These are phyloP conservation scores for Palaemon carinicauda DNA, from an alignment of 1,140 invertebrate genomes.

Conservation along the genomic window DNA sequence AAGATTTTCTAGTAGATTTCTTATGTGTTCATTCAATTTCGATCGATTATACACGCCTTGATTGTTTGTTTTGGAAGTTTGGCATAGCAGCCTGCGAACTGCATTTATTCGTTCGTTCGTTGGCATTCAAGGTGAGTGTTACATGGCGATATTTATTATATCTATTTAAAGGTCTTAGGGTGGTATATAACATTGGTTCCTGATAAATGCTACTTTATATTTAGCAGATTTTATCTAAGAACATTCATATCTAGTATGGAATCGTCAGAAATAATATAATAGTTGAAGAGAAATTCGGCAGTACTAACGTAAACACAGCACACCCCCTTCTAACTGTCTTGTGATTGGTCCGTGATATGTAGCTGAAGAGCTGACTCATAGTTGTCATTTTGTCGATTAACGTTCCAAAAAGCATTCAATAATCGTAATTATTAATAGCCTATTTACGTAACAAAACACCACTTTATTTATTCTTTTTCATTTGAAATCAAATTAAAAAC, in stretches of 20 bases:
- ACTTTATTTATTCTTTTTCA: no score
- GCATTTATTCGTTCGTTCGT: constrained; percentile 34
- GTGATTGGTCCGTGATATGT: constrained; percentile 21
- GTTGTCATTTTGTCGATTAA: no score
- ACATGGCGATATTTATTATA: neutral
- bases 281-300: neutral
- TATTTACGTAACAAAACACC: no score
- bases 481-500: no score
- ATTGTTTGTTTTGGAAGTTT: neutral
- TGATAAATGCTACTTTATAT: no score
- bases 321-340: constrained; percentile 19
- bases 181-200: neutral
- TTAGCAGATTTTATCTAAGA: no score
- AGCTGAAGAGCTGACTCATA: constrained; percentile 28
- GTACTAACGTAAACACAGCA: constrained; percentile 47
- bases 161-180: neutral
- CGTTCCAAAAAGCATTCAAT: no score
- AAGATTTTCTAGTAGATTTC: no score
- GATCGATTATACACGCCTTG: no score
- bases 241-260: no score
- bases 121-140: neutral
- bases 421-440: no score
- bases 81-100: constrained; percentile 17
- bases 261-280: no score
- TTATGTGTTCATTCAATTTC: neutral